Evolutionary conservation across 2,113 vertebrate genomes (phyloP), one percentile per base, ranked within the genome.

Genomic region (Nyctibius bracteatus): DNA sequence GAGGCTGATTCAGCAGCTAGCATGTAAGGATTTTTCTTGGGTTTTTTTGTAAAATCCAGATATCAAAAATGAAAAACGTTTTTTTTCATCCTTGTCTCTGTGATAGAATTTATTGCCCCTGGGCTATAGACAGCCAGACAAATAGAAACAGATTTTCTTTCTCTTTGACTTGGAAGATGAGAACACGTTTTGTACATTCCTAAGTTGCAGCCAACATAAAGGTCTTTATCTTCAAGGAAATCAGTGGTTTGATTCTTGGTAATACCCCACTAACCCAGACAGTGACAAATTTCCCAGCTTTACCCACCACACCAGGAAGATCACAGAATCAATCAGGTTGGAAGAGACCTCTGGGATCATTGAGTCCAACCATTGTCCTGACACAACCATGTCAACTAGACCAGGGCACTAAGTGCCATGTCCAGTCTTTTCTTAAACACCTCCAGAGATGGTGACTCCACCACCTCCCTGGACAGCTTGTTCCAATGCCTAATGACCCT

Each of bases 171-270:
- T 80, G 72, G 88, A 96, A 79, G 86, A 88, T 90, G 54, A 96
- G 83, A 94, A 79, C 37, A 16, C 81, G 52, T 81, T 92, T 96
- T 93, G 68, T 91, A 81, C 81, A 58, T 97, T 95, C 80, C 44
- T 81, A 85, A 82, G 87, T 39, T 89, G 73, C 81, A 91, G 95
- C 94, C 92, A 91, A 87, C 88, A 62, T 89, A 89, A 94, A 97
- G 83, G 81, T 81, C 91, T 97, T 95, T 92, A 92, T 97, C 95
- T 92, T 87, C 44, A 92, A 92, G 81, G 70, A 82, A 92, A 89
- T 96, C 68, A 54, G 77, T 46, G 58, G 37, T 70, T 93, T 85
- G 59, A 66, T 90, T 93, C 82, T 85, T 90, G 85, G 86, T 89
- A 65, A 54, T 82, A 77, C 47, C 21, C 61, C 23, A 43, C 62